Conservation (phyloP, 2,113 vertebrate genomes). For the Sinocyclocheilus maitianheensis region DNA sequence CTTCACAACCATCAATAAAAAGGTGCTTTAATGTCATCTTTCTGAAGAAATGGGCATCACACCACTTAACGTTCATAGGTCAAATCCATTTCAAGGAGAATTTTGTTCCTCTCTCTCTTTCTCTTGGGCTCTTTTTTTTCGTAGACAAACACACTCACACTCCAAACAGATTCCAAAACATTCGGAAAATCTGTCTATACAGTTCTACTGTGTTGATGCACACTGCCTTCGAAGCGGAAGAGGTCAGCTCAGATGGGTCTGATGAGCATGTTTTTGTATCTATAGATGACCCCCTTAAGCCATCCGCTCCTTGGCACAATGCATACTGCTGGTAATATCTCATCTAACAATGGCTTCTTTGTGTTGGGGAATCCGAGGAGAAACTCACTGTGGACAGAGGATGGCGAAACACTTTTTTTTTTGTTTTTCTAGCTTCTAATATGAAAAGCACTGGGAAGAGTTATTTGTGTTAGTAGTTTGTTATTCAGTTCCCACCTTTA, state of each 20-base stretch:
- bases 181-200: constrained; percentile 99
- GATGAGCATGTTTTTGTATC: constrained; percentile 77
- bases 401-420: constrained; percentile 78
- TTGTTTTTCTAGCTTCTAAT: constrained; percentile 70
- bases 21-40: constrained; percentile 82
- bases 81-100: constrained; percentile 88
- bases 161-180: constrained; percentile 96
- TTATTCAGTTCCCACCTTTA: constrained; percentile 53
- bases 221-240: constrained; percentile 80
- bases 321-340: constrained; percentile 86
- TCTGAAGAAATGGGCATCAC: constrained; percentile 85
- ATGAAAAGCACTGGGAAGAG: constrained; percentile 81
- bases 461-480: constrained; percentile 76
- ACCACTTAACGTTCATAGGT: constrained; percentile 85
- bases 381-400: constrained; percentile 82
- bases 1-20: constrained; percentile 80
- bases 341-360: constrained; percentile 94
- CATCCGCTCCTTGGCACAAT: constrained; percentile 81
- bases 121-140: constrained; percentile 59
- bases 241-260: constrained; percentile 90
- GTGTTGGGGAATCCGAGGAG: constrained; percentile 90
- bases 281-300: constrained; percentile 84
- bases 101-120: constrained; percentile 72
- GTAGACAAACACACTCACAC: constrained; percentile 62
- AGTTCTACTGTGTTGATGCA: constrained; percentile 76